Evolutionary conservation across 1,140 invertebrate species (phyloP), one percentile per base, ranked within the genome.

Genomic region (Bombyx mori): DNA sequence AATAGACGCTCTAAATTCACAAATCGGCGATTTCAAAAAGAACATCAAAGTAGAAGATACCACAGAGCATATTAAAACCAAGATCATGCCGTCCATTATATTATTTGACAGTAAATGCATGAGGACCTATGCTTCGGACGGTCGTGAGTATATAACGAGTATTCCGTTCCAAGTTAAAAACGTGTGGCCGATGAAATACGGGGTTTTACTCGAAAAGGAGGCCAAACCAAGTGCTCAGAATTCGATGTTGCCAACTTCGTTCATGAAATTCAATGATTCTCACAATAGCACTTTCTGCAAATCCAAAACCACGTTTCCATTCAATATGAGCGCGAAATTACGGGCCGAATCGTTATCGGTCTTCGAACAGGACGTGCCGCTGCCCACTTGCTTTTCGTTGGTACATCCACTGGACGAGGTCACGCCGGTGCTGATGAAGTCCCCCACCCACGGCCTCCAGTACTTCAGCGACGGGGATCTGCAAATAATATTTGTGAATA

Each of bases 391-490:
- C 49, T 98, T 95, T 85, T 96, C 95, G 43, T 84, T 98, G 64
- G 89, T 93, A 22, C 95, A 98, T 90, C 96, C 96, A 1, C 86
- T 98, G 43, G 94, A 97, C 87, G 96, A 98, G 88, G 93, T 97
- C 43, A 92, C 93, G 56, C 96, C 96, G 5, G 90, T 97, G 43
- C 88, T 97, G 6, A 91, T 94, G 45, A 94, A 93, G 72, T 82
- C 84, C 2, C 73, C 84, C 3, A 59, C 81, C 0, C 90, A 91
- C 68, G 90, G 91, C 70, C 82, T 80, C 8, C 88, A 90, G 50
- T 86, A 89, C 54, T 86, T 89, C 54, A 89, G 88, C 51, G 89
- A 90, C 68, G 77, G 77, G 0, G 80, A 86, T 61, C 64, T 88
- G 26, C 85, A 88, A 72, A 86, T 91, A 22, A 87, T 91, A 26